These are phyloP conservation scores for Camponotus pennsylvanicus DNA, from an alignment of 1,140 invertebrate genomes.

Conservation along the genomic window DNA sequence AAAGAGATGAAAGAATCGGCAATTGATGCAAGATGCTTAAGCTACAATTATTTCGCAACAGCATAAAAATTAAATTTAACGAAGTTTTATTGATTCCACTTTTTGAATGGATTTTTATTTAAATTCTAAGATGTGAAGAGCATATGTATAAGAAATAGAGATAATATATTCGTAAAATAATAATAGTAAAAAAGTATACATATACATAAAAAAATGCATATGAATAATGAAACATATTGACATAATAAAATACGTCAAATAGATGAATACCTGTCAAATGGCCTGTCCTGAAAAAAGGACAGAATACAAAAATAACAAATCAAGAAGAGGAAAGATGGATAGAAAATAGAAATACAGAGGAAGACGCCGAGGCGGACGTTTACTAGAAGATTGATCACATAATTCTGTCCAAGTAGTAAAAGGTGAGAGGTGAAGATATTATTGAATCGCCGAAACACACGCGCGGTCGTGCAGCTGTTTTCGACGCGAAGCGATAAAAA, in stretches of 20 bases:
- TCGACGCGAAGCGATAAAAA: neutral
- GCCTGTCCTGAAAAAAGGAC: neutral
- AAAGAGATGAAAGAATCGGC: neutral
- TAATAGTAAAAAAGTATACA: neutral
- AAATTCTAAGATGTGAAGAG: neutral
- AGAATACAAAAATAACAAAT: neutral
- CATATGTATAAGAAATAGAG: neutral
- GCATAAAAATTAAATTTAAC: neutral
- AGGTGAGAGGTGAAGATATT: constrained; percentile 29
- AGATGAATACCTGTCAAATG: neutral
- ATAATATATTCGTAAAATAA: neutral
- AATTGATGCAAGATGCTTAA: neutral
- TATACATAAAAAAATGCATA: neutral
- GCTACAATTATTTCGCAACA: neutral
- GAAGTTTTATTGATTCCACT: neutral
- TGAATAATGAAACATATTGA: constrained; percentile 19
- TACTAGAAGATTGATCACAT: constrained; percentile 6
- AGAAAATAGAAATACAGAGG: neutral
- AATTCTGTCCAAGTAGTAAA: neutral
- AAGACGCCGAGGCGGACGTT: neutral
- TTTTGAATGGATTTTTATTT: neutral
- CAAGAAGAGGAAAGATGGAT: neutral
- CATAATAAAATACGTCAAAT: neutral
- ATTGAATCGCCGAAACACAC: neutral
- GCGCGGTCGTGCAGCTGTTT: neutral